phyloP scores from a whole-genome alignment of 2,888 invertebrate species.

The Euproctis similis region DNA sequence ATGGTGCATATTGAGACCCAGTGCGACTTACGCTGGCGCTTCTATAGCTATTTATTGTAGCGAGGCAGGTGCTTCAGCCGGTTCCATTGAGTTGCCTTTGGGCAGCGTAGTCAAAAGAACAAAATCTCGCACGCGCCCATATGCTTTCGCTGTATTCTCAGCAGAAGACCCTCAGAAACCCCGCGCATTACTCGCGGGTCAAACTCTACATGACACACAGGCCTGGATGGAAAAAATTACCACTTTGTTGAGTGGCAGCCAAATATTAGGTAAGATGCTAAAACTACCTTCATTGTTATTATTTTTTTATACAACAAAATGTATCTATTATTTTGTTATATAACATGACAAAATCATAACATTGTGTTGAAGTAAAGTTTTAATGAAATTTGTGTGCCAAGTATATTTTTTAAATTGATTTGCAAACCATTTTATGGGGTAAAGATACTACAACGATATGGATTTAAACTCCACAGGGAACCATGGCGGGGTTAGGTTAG shows the following conservation, averaged over 20 bases:
- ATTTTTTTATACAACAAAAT: constrained; percentile 10
- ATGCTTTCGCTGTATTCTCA: constrained; percentile 81
- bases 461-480: no score
- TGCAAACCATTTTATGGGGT: no score
- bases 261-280: constrained; percentile 42
- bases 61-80: constrained; percentile 62
- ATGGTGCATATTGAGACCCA: constrained; percentile 78
- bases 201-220: constrained; percentile 79
- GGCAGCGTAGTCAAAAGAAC: constrained; percentile 78
- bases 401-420: no score
- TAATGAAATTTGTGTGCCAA: no score
- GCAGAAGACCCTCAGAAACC: constrained; percentile 76
- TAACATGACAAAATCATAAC: no score
- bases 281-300: constrained; percentile 26
- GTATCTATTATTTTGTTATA: constrained; percentile 3
- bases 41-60: constrained; percentile 75
- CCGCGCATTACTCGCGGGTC: constrained; percentile 78
- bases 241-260: constrained; percentile 61
- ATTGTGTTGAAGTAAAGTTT: no score
- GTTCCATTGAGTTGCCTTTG: constrained; percentile 72
- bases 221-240: constrained; percentile 81
- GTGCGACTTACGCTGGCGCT: constrained; percentile 70
- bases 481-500: no score
- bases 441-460: no score
- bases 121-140: constrained; percentile 80